Conservation (phyloP, 2,888 invertebrate species). For the Cybosia mesomella region DNA sequence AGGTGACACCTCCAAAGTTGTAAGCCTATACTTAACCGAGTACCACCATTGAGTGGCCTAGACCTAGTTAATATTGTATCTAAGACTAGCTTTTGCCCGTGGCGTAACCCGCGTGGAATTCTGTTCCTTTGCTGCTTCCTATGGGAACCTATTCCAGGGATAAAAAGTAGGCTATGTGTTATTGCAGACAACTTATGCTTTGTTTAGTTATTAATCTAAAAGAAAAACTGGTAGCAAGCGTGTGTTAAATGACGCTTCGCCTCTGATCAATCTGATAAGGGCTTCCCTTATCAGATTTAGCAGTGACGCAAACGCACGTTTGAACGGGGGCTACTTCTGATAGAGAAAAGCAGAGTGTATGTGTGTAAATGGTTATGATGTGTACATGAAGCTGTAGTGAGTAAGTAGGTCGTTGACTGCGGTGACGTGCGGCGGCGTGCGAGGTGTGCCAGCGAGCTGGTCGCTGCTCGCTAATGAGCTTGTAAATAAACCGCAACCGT, state of each 20-base stretch:
- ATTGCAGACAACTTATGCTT: no score
- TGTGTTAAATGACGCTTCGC: not conserved
- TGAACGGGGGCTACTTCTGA: not conserved
- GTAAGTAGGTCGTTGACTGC: slow-evolving; percentile 27
- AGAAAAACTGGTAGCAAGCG: not conserved
- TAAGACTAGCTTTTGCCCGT: no score
- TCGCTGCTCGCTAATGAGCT: slow-evolving; percentile 30
- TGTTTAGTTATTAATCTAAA: no score
- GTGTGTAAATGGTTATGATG: not conserved
- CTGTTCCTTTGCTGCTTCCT: no score
- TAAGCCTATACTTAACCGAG: no score
- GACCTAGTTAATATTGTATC: no score
- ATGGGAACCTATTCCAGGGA: no score
- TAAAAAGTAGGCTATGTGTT: no score
- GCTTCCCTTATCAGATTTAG: not conserved
- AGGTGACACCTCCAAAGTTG: no score
- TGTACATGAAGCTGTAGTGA: slow-evolving; percentile 1
- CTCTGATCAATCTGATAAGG: not conserved
- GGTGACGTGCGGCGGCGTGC: slow-evolving; percentile 24
- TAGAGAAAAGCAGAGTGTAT: not conserved
- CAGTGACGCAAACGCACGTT: not conserved
- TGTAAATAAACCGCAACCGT: slow-evolving; percentile 34
- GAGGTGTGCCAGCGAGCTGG: slow-evolving; percentile 22
- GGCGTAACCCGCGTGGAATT: no score
- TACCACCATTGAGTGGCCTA: no score